Percentiles rank a stretch among this genome's conserved stretches.
These are phyloP conservation scores for Bursaphelenchus okinawaensis DNA, from an alignment of 2,888 invertebrate species.

Conservation along the genomic window DNA sequence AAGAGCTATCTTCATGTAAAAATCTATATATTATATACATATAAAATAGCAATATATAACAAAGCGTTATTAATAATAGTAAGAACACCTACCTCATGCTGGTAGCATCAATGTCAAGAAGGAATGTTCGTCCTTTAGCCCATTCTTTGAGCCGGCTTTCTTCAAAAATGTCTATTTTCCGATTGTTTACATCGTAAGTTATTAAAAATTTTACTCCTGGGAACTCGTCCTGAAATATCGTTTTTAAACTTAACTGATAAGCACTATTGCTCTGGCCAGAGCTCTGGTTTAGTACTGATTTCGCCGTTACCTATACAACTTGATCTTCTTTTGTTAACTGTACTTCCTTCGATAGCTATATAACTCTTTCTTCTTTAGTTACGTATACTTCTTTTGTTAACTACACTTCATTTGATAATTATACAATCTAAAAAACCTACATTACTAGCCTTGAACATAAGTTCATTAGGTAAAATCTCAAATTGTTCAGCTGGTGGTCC, in stretches of 20 bases:
- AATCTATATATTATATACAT: too few relatives aligned
- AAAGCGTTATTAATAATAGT: neutral
- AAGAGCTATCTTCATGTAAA: too few relatives aligned
- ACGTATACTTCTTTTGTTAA: too few relatives aligned
- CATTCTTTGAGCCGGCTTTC: conserved; percentile 19
- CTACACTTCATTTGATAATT: conserved; percentile 12
- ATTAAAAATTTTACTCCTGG: conserved; percentile 23
- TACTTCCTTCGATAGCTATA: too few relatives aligned
- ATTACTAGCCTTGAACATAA: conserved; percentile 24
- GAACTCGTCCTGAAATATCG: conserved; percentile 25
- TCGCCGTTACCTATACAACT: too few relatives aligned
- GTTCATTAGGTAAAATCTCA: conserved; percentile 25
- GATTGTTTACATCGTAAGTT: conserved; percentile 22
- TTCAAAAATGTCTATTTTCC: conserved; percentile 26
- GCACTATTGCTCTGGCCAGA: too few relatives aligned
- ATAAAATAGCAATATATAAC: too few relatives aligned
- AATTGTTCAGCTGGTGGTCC: conserved; percentile 32
- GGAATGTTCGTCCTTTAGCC: conserved; percentile 31
- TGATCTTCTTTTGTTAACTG: too few relatives aligned
- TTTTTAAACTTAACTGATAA: neutral
- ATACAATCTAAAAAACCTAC: conserved; percentile 12
- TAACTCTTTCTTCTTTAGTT: too few relatives aligned
- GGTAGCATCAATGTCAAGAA: conserved; percentile 26
- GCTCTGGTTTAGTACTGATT: too few relatives aligned
- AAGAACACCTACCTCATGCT: conserved; percentile 13